A percentile compares a stretch with the other conserved stretches of the same genome.
Conservation (phyloP, 2,888 invertebrate species). For the Drosophila pseudotakahashii region DNA sequence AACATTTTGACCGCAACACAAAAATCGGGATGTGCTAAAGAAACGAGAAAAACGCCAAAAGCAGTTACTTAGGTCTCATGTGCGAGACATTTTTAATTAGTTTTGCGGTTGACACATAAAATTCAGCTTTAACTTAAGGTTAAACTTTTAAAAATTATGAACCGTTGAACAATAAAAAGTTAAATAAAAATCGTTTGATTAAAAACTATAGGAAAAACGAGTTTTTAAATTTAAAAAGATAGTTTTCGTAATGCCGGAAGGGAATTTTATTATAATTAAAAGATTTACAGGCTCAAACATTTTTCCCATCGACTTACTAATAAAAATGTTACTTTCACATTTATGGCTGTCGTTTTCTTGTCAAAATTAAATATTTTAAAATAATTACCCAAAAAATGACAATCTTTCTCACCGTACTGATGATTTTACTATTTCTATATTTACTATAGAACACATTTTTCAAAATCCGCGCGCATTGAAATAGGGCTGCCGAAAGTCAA, state of each 20-base stretch:
- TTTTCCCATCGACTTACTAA: background rate
- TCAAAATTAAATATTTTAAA: background rate
- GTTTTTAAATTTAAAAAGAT: too few species aligned
- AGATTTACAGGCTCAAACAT: too few species aligned
- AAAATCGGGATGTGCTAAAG: conserved; percentile 48
- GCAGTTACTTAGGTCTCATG: conserved; percentile 19
- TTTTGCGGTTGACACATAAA: conserved; percentile 66
- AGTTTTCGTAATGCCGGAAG: too few species aligned
- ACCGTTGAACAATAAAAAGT: too few species aligned
- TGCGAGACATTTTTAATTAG: conserved; percentile 72
- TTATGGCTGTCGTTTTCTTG: background rate
- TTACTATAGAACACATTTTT: too few species aligned
- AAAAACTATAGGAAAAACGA: too few species aligned
- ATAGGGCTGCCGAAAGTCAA: background rate
- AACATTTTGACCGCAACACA: conserved; percentile 71
- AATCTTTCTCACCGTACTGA: conserved; percentile 12
- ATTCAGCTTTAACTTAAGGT: conserved; percentile 14
- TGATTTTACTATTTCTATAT: conserved; percentile 22
- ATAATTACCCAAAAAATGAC: conserved; percentile 3
- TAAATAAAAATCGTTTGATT: too few species aligned
- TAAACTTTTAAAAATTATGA: background rate
- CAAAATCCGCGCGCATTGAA: conserved; percentile 5
- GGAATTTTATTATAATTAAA: too few species aligned
- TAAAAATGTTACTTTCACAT: background rate
- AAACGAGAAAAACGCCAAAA: conserved; percentile 12